Percentiles rank a stretch among this genome's conserved stretches.
Evolutionary conservation across 2,797 vertebrate genomes (phyloP).

Genomic region (Trematomus bernacchii): DNA sequence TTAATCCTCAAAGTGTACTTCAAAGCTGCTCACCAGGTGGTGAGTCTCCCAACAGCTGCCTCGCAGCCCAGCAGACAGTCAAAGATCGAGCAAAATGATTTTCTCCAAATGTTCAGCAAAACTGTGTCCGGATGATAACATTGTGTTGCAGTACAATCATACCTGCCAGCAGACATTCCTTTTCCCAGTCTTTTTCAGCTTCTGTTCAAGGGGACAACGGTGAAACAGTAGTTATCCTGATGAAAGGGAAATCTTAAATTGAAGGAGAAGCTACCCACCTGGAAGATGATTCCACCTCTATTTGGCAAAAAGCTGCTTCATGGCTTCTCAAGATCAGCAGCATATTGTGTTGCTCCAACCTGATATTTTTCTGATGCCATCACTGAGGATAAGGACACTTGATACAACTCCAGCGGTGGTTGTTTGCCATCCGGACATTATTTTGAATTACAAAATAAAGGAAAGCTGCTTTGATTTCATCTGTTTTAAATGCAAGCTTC

Average conservation of each 20-base stretch:
- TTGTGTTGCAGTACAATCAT: conserved; percentile 86
- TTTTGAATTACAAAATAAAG: conserved; percentile 44
- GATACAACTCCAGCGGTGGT: conserved; percentile 41
- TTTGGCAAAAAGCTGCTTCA: conserved; percentile 38
- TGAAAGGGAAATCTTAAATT: conserved; percentile 67
- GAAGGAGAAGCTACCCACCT: conserved; percentile 57
- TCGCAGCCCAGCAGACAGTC: conserved; percentile 92
- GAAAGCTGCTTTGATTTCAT: conserved; percentile 30
- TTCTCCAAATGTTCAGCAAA: conserved; percentile 94
- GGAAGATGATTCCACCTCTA: conserved; percentile 57
- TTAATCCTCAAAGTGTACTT: conserved; percentile 98
- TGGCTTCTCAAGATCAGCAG: conserved; percentile 44
- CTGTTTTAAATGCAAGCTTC: conserved; percentile 30
- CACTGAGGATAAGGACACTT: conserved; percentile 39
- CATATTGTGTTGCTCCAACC: conserved; percentile 44
- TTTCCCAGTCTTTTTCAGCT: conserved; percentile 56
- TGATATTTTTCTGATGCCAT: conserved; percentile 54
- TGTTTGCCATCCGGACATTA: conserved; percentile 34
- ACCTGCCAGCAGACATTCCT: conserved; percentile 79
- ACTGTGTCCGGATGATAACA: conserved; percentile 93
- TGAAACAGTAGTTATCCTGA: conserved; percentile 66
- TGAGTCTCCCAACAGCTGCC: conserved; percentile 86
- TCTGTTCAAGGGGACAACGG: conserved; percentile 60
- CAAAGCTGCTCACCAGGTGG: conserved; percentile 94
- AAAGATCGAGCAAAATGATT: conserved; percentile 94